Evolutionary conservation across 2,888 invertebrate species (phyloP), one percentile per base, ranked within the genome.

Genomic region (Campoplex capitator): DNA sequence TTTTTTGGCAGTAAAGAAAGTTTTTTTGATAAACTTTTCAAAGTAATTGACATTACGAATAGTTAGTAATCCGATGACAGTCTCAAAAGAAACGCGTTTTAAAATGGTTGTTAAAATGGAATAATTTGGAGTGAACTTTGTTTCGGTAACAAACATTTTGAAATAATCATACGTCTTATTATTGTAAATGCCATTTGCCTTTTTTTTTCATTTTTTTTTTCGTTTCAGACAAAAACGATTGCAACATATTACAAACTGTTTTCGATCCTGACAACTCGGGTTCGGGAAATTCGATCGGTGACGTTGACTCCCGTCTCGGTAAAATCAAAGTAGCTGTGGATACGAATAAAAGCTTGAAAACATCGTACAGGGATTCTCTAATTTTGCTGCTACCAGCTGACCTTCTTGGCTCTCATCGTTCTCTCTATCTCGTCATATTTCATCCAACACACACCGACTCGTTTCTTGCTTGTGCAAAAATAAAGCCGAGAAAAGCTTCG

Each of bases 391-490:
- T 98, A 78, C 96, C 97, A 1, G 96, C 96, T 54, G 97, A 98
- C 93, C 95, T 98, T 91, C 96, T 96, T 75, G 97, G 97, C 89
- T 97, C 97, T 0, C 97, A 97, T 90, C 96, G 98, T 84, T 96
- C 96, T 67, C 95, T 98, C 38, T 98, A 98, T 93, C 95, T 98
- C 76, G 98, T 98, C 58, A 95, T 98, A 32, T 98, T 97, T 92
- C 98, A 98, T 91, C 96, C 96, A 86, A 96, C 96, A 77, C 97
- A 97, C 92, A 94, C 96, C 0, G 97, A 98, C 89, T 96, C 96
- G 84, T 97, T 97, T 92, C 94, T 98, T 90, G 97, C 97, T 0
- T 99, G 98, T 93, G 97, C 98, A 1, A 97, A 97, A 94, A 96
- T 99, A 88, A 95, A 97, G 89, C 95, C 96, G 77, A 96, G 96